Conservation (phyloP, 30 jellyfish, hydroid and myxozoan genomes). For the Kudoa iwatai region DNA sequence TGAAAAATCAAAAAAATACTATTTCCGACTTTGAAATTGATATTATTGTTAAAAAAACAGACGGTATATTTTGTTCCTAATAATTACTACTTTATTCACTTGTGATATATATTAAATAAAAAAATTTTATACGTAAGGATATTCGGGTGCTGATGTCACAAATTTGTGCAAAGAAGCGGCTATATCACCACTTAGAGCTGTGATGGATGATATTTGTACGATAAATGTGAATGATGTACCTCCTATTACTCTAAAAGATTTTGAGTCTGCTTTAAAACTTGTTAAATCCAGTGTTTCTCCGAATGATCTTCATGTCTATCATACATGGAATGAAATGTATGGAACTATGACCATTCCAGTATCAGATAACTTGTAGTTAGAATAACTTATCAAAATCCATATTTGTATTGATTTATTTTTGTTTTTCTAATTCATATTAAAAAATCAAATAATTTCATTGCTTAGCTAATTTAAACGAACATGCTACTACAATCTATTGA, state of each 20-base stretch:
- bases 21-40: slow-evolving; percentile 4
- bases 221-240: slow-evolving; percentile 45
- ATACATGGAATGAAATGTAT: slow-evolving; percentile 20
- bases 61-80: too few species aligned
- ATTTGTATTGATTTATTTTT: too few species aligned
- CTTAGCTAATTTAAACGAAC: too few species aligned
- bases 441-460: too few species aligned
- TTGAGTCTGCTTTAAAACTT: slow-evolving; percentile 15
- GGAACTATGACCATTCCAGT: too few species aligned
- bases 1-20: slow-evolving; percentile 10
- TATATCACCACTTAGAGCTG: slow-evolving; percentile 44
- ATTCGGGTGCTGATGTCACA: slow-evolving; percentile 82
- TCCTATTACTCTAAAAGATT: slow-evolving; percentile 13
- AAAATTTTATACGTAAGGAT: too few species aligned
- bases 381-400: too few species aligned
- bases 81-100: too few species aligned
- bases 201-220: slow-evolving; percentile 17
- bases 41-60: slow-evolving; percentile 5
- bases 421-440: too few species aligned
- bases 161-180: slow-evolving; percentile 76
- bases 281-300: slow-evolving; percentile 65
- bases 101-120: too few species aligned
- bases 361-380: too few species aligned
- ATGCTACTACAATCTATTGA: too few species aligned
- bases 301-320: slow-evolving; percentile 21